Evolutionary conservation across 35 echinoderm and acorn worm genomes (phyloP).

Genomic region (Apostichopus parvimensis): DNA sequence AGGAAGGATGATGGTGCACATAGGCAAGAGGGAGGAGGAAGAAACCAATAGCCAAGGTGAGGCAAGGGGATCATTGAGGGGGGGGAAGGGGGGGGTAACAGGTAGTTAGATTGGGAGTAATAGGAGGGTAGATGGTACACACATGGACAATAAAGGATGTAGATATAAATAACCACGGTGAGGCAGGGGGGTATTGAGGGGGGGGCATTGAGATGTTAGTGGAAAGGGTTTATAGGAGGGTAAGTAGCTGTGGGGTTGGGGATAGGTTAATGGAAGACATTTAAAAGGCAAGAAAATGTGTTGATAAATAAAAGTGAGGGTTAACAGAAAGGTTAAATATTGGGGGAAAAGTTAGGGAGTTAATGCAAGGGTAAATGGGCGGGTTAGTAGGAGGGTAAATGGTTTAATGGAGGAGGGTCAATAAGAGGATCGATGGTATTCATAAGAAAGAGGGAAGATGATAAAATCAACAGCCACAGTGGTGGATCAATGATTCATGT

Average conservation of each 20-base stretch:
- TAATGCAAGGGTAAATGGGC: no score
- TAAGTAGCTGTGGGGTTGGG: no score
- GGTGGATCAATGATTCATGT: no score
- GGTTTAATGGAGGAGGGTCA: background rate
- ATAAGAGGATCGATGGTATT: no score
- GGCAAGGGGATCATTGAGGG: background rate
- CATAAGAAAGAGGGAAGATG: no score
- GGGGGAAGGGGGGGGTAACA: background rate
- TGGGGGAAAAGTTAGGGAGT: no score
- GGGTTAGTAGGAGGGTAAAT: background rate
- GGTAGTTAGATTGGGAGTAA: background rate
- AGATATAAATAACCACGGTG: background rate
- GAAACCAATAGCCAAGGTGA: constrained; percentile 88
- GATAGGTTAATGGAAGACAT: background rate
- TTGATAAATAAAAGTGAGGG: no score
- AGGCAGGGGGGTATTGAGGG: no score
- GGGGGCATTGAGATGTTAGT: no score
- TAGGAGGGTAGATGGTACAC: background rate
- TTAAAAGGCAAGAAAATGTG: no score
- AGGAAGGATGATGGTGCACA: constrained; percentile 81
- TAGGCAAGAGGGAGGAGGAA: constrained; percentile 97
- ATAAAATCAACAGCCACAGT: no score
- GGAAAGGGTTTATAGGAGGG: background rate
- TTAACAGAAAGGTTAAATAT: no score
- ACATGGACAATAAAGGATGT: background rate